These are phyloP conservation scores for Physella acuta DNA, from an alignment of 1,140 invertebrate species.

Conservation along the genomic window DNA sequence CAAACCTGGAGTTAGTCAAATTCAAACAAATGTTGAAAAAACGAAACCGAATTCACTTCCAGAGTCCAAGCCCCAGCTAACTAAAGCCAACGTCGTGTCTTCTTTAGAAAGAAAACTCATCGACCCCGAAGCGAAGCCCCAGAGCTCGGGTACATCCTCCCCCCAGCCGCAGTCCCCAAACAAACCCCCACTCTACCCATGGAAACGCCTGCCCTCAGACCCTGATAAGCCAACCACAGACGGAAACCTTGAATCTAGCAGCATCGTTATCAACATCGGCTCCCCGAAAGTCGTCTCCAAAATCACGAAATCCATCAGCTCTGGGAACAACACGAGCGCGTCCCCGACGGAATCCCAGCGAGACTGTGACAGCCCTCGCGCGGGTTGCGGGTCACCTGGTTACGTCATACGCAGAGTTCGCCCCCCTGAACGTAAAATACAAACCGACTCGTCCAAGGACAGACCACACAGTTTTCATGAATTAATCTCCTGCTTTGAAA, in stretches of 20 bases:
- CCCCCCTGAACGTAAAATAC: constrained; percentile 8
- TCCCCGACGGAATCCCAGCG: background rate
- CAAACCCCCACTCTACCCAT: constrained; percentile 17
- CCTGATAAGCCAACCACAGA: constrained; percentile 15
- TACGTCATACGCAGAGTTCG: background rate
- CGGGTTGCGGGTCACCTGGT: background rate
- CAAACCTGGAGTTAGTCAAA: constrained; percentile 19
- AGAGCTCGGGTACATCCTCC: constrained; percentile 1
- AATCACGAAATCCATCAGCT: background rate
- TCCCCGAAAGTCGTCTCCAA: constrained; percentile 20
- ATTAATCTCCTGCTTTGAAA: constrained; percentile 45
- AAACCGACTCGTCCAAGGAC: constrained; percentile 26
- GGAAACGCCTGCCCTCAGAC: constrained; percentile 16
- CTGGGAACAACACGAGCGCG: background rate
- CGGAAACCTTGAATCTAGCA: background rate
- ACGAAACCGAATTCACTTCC: background rate
- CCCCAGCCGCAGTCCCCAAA: constrained; percentile 11
- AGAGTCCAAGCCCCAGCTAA: background rate
- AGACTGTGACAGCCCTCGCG: background rate
- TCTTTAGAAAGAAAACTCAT: constrained; percentile 7
- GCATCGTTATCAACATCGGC: background rate
- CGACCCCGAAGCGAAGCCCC: background rate
- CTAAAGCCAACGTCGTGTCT: background rate
- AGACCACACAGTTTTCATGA: constrained; percentile 53
- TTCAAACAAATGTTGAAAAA: background rate